Base-by-base conservation (phyloP, 2,113 vertebrate species). In the Chelonoidis abingdonii region DNA sequence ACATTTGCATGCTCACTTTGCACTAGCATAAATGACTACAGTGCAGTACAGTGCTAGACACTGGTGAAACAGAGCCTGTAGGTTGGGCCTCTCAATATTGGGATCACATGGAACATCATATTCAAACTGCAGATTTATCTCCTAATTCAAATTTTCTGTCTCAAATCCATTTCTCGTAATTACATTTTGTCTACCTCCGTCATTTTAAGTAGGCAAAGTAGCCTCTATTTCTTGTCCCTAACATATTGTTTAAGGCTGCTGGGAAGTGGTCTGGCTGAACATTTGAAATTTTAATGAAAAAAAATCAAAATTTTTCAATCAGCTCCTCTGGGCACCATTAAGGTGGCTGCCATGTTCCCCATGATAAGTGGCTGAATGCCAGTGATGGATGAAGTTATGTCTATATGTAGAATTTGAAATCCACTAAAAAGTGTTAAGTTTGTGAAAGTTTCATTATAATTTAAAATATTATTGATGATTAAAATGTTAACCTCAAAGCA, bases 401-500 rank as follows among this genome's bases (percentile, higher is more conserved):
- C 52, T 89, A 86, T 16, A 44, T 1, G 38, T 0, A 0, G 88
- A 65, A 86, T 41, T 88, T 21, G 91, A 83, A 93, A 86, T 49
- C 80, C 86, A 88, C 13, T 3, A 1, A 76, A 44, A 92, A 56
- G 29, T 29, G 6, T 41, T 35, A 52, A 49, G 76, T 75, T 10
- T 75, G 69, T 8, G 49, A 88, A 86, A 91, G 80, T 35, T 78
- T 69, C 19, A 76, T 44, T 76, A 76, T 76, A 76, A 76, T 44
- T 27, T 24, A 76, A 76, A 41, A 76, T 44, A 76, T 13, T 44
- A 44, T n/a, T n/a, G n/a, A 76, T 76, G 10, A 44, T 44, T 44
- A 76, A 41, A 53, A 92, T 50, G 38, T 44, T 76, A 76, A 22
- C 72, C 38, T 59, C 59, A 92, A 84, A 92, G 80, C 13, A 56